Conservation (phyloP, 2,797 vertebrate species). For the Todus mexicanus region DNA sequence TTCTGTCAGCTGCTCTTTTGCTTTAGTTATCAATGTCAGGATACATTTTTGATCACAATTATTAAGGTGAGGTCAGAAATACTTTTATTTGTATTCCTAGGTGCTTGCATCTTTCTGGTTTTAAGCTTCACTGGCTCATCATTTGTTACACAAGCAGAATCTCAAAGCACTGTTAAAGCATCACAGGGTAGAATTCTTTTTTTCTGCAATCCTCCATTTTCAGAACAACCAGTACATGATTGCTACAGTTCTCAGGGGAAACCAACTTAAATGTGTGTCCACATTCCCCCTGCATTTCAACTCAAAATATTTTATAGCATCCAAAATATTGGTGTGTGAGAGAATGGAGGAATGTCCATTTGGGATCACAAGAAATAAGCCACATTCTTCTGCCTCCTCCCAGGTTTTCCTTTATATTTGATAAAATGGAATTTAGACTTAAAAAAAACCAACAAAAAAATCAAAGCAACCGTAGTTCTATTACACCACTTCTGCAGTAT, state of each 20-base stretch:
- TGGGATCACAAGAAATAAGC: slow-evolving; percentile 20
- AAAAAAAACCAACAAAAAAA: not conserved
- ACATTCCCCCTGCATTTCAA: not conserved
- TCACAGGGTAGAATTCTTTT: slow-evolving; percentile 7
- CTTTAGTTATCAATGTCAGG: slow-evolving; percentile 34
- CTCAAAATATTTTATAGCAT: not conserved
- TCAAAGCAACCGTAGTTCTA: slow-evolving; percentile 8
- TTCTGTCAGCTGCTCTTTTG: slow-evolving; percentile 31
- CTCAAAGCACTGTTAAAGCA: not conserved
- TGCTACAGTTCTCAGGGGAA: slow-evolving; percentile 31
- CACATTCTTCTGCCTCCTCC: not conserved
- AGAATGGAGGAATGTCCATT: not conserved
- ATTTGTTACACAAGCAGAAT: slow-evolving; percentile 11
- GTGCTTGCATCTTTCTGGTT: not conserved
- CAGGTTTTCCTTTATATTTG: not conserved
- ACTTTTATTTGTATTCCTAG: slow-evolving; percentile 38
- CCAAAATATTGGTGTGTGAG: not conserved
- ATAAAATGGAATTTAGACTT: slow-evolving; percentile 21
- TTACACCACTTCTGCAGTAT: slow-evolving; percentile 9
- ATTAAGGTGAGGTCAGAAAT: slow-evolving; percentile 27
- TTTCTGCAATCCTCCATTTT: slow-evolving; percentile 46
- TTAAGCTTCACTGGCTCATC: not conserved
- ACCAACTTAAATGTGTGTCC: not conserved
- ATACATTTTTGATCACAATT: slow-evolving; percentile 41
- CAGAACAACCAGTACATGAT: slow-evolving; percentile 26